These are phyloP conservation scores for Ectemnius lituratus DNA, from an alignment of 2,888 invertebrate species.

Conservation along the genomic window DNA sequence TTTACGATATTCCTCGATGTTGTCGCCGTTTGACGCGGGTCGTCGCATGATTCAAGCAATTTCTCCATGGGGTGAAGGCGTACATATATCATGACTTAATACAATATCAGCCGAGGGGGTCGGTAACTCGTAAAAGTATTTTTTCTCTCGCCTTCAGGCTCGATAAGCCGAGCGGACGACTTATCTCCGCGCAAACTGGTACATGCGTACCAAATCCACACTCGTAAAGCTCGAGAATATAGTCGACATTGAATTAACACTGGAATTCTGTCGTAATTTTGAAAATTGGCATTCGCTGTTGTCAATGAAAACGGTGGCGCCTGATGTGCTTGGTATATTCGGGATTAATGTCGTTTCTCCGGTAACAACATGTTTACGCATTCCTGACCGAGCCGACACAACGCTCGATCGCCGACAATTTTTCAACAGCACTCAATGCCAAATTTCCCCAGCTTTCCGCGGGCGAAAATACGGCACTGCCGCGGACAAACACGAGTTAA, in stretches of 20 bases:
- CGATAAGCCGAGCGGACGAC: not conserved
- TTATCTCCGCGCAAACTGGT: not conserved
- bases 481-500: slow-evolving; percentile 2
- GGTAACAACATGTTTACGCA: slow-evolving; percentile 32
- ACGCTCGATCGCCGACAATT: not conserved
- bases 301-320: no score
- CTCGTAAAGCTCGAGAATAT: no score
- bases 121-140: slow-evolving; percentile 2
- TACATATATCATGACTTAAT: not conserved
- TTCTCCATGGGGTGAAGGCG: slow-evolving; percentile 4
- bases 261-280: no score
- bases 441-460: not conserved
- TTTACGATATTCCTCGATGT: slow-evolving; percentile 32
- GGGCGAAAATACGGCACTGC: not conserved
- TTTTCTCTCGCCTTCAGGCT: not conserved
- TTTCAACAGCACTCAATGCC: not conserved
- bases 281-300: no score
- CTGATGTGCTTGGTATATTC: not conserved
- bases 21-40: slow-evolving; percentile 15
- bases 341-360: slow-evolving; percentile 10
- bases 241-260: no score
- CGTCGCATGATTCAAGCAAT: slow-evolving; percentile 37
- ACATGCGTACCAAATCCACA: not conserved
- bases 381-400: slow-evolving; percentile 13
- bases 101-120: slow-evolving; percentile 4